These are phyloP conservation scores for Gila orcuttii DNA, from an alignment of 2,113 vertebrate genomes.

Conservation along the genomic window DNA sequence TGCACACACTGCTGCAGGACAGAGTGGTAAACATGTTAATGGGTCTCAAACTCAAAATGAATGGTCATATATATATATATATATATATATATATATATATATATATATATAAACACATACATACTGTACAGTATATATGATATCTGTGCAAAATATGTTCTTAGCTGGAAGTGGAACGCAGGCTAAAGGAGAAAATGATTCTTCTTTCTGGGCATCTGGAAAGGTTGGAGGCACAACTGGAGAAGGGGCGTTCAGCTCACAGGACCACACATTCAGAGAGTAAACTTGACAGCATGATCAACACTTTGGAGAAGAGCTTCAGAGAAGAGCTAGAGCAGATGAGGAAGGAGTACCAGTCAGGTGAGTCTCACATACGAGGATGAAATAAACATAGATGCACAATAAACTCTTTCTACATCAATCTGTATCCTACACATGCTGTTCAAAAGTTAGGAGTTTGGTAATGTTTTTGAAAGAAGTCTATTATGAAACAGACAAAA, in stretches of 20 bases:
- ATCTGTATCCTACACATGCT: no score
- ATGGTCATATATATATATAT: background rate
- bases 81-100: no score
- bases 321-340: conserved; percentile 80
- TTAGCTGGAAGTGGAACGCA: conserved; percentile 73
- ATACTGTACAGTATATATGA: background rate
- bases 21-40: conserved; percentile 69
- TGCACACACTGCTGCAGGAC: conserved; percentile 67
- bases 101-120: no score
- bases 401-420: background rate
- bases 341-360: conserved; percentile 80
- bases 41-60: background rate
- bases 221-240: conserved; percentile 63
- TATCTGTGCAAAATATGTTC: conserved; percentile 24
- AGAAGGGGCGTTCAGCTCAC: conserved; percentile 60
- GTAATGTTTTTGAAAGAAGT: no score
- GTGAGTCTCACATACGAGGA: conserved; percentile 63
- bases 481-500: no score
- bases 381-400: background rate
- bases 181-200: conserved; percentile 66
- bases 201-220: conserved; percentile 71
- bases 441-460: no score
- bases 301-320: conserved; percentile 75
- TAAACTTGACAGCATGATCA: conserved; percentile 72
- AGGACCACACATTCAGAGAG: conserved; percentile 69